Percentiles rank a stretch among this genome's conserved stretches.
Conservation (phyloP, 2,888 invertebrate genomes). For the Papilio gigon region DNA sequence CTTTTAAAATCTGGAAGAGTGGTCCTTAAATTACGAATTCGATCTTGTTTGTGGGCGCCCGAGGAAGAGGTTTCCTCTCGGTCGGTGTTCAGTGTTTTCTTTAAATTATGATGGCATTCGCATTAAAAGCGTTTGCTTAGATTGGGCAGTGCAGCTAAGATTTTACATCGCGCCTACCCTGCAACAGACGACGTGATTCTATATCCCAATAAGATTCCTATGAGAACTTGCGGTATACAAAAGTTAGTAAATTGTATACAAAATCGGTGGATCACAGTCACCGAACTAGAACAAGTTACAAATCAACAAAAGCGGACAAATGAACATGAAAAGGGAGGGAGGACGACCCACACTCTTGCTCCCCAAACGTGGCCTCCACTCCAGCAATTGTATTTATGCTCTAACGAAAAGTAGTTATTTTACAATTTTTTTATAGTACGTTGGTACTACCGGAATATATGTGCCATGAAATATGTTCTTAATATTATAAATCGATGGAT, state of each 20-base stretch:
- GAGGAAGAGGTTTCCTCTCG: constrained; percentile 3
- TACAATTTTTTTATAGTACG: too few relatives aligned
- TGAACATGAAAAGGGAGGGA: too few relatives aligned
- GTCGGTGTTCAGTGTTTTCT: neutral
- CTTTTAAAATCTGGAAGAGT: constrained; percentile 20
- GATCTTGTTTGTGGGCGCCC: constrained; percentile 5
- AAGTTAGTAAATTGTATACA: neutral
- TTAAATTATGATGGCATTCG: constrained; percentile 4
- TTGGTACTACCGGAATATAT: too few relatives aligned
- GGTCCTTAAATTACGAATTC: constrained; percentile 29
- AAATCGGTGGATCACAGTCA: neutral
- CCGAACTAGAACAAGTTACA: neutral
- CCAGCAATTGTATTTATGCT: too few relatives aligned
- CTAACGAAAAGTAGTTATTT: too few relatives aligned
- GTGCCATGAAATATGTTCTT: too few relatives aligned
- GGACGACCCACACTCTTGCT: too few relatives aligned
- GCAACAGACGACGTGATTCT: neutral
- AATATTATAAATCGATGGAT: too few relatives aligned
- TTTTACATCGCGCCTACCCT: too few relatives aligned
- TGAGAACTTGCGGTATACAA: neutral
- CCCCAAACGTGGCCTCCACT: too few relatives aligned
- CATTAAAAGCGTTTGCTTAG: neutral
- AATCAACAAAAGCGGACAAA: neutral
- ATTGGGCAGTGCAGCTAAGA: neutral
- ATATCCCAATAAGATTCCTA: neutral